Evolutionary conservation across 2,888 invertebrate species (phyloP).

Genomic region (Melipona beecheii): DNA sequence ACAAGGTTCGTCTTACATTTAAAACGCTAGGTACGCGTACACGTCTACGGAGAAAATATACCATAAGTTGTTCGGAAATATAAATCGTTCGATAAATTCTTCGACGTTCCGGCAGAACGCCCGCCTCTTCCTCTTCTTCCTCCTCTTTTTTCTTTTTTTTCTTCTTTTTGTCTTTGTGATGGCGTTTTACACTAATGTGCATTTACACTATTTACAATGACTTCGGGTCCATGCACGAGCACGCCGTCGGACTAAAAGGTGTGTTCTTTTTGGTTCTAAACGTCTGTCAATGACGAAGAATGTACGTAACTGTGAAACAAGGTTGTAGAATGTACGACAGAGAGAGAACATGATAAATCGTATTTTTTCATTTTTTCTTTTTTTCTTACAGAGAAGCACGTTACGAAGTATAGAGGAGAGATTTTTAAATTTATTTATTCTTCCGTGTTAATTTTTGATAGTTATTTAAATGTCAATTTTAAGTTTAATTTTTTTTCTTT

Average conservation of each 20-base stretch:
- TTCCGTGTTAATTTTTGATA: too few relatives aligned
- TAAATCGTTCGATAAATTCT: conserved; percentile 48
- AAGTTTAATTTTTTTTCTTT: too few relatives aligned
- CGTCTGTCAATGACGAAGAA: conserved; percentile 25
- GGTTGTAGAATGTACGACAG: neutral
- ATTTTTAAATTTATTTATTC: too few relatives aligned
- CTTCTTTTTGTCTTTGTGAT: conserved; percentile 33
- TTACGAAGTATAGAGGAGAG: neutral
- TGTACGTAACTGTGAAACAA: neutral
- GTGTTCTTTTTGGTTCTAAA: neutral
- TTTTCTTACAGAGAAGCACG: neutral
- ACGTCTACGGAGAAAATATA: conserved; percentile 65
- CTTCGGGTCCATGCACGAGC: conserved; percentile 66
- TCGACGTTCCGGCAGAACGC: conserved; percentile 12
- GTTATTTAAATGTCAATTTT: too few relatives aligned
- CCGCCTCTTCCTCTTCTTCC: neutral
- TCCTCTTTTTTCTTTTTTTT: neutral
- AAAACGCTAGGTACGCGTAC: conserved; percentile 20
- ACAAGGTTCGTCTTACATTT: conserved; percentile 23
- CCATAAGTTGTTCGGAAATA: conserved; percentile 40
- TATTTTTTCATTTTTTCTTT: neutral
- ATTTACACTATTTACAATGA: conserved; percentile 81
- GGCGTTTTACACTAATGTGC: conserved; percentile 72
- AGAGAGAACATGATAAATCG: neutral
- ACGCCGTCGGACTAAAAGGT: conserved; percentile 1